Conservation (phyloP, 2,797 vertebrate genomes). For the Trachops cirrhosus region DNA sequence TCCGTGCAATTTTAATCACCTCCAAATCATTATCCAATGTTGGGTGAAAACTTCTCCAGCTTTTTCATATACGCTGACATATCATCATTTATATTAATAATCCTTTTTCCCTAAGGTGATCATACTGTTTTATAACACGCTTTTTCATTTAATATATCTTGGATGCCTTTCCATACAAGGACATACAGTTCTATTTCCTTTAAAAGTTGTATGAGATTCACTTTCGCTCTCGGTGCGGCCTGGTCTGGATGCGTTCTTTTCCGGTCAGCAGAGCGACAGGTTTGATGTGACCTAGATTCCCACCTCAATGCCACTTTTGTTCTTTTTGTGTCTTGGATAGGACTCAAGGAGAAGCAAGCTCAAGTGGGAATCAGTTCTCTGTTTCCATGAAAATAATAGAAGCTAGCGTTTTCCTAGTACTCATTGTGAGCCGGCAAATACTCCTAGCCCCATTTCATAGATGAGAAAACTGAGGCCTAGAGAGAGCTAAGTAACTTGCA, state of each 20-base stretch:
- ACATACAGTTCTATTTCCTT: constrained; percentile 13
- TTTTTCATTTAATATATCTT: background rate
- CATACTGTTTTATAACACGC: background rate
- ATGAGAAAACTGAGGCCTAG: background rate
- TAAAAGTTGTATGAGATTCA: background rate
- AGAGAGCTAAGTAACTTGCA: background rate
- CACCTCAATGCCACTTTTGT: constrained; percentile 49
- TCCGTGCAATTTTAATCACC: background rate
- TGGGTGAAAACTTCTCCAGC: background rate
- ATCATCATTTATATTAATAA: background rate
- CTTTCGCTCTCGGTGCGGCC: background rate
- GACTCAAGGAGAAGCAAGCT: constrained; percentile 35
- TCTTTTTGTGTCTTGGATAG: constrained; percentile 35
- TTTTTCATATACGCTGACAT: background rate
- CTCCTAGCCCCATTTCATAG: background rate
- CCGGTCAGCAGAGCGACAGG: background rate
- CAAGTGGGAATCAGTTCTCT: background rate
- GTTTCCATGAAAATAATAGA: constrained; percentile 39
- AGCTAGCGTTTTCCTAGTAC: background rate
- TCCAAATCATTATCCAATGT: background rate
- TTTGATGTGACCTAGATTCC: constrained; percentile 56
- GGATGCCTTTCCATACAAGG: background rate
- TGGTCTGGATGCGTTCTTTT: background rate
- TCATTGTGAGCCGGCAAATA: background rate
- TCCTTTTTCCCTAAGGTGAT: background rate